These are phyloP conservation scores for Schizotus pectinicornis DNA, from an alignment of 2,888 invertebrate genomes.

Conservation along the genomic window DNA sequence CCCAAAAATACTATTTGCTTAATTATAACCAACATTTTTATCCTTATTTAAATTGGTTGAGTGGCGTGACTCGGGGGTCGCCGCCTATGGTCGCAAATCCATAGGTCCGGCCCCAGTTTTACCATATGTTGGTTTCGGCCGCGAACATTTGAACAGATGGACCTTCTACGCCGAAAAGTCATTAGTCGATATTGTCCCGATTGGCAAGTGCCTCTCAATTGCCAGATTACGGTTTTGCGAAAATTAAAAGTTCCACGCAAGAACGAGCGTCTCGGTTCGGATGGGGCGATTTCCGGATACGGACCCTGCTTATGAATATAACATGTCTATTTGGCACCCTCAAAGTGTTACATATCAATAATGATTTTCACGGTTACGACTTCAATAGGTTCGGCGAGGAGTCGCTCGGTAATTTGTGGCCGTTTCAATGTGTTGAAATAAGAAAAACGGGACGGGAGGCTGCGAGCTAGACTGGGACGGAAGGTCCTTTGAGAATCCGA, in stretches of 20 bases:
- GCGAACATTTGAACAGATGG: conserved; percentile 60
- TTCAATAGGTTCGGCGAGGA: conserved; percentile 53
- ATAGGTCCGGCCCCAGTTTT: conserved; percentile 41
- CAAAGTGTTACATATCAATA: conserved; percentile 60
- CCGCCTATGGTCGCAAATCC: conserved; percentile 18
- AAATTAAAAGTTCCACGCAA: not conserved
- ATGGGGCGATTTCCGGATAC: conserved; percentile 18
- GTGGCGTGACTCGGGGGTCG: not conserved
- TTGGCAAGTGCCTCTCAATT: conserved; percentile 54
- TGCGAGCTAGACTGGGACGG: conserved; percentile 38
- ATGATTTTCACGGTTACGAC: conserved; percentile 56
- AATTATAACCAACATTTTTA: not conserved
- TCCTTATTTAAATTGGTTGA: conserved; percentile 2
- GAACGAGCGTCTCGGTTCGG: conserved; percentile 7
- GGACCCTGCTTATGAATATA: conserved; percentile 58
- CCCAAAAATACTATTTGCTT: not conserved
- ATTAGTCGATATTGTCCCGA: conserved; percentile 58
- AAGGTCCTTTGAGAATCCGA: conserved; percentile 55
- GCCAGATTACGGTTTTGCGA: conserved; percentile 39
- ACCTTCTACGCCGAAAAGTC: conserved; percentile 59
- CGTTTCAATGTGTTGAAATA: conserved; percentile 48
- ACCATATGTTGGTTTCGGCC: conserved; percentile 59
- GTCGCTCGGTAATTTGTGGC: conserved; percentile 52
- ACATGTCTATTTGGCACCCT: conserved; percentile 60
- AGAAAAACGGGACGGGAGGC: conserved; percentile 36